Base-by-base conservation (phyloP, 2,888 invertebrate genomes). In the Ellobium chinense region DNA sequence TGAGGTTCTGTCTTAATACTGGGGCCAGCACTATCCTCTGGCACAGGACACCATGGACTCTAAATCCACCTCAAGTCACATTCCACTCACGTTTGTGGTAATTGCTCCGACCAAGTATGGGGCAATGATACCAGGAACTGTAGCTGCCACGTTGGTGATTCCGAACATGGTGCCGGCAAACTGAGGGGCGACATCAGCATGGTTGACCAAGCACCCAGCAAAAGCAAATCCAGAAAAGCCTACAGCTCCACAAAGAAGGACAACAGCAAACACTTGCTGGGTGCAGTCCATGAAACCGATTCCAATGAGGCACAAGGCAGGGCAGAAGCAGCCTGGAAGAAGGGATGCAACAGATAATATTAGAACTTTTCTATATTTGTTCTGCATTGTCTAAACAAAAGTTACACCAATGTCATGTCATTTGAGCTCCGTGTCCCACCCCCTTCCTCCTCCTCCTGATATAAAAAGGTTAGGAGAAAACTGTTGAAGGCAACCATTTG, bases 61-160 rank as follows among this genome's bases (percentile, higher is more conserved):
- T n/a, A n/a, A 27, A 4, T 46, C 12, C 46, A 27, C 29, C 2
- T 9, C 29, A 46, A 14, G 1, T 1, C 2, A 12, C n/a, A 1
- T 9, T 1, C 24, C 12, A 85, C 89, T 85, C 81, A 89, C 89
- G 77, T 89, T 85, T 36, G 83, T 84, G 1, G 91, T 91, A 9
- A 91, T 80, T 9, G 88, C 87, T 2, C 88, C 87, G 0, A 91
- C 90, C 46, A 90, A 84, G 62, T 89, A 90, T 2, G 91, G 91
- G 1, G 91, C 81, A 18, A 83, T 27, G 29, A 83, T 83, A 12
- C 83, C 83, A 24, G 83, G 83, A 76, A 68, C 86, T 83, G 83
- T 83, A 21, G 83, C 81, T 7, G 81, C 72, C 18, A 77, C 68
- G 68, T 83, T 83, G 58, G 81, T 73, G 31, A 83, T 74, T 18